Evolutionary conservation across 2,888 invertebrate genomes (phyloP).

Genomic region (Callimorpha dominula): DNA sequence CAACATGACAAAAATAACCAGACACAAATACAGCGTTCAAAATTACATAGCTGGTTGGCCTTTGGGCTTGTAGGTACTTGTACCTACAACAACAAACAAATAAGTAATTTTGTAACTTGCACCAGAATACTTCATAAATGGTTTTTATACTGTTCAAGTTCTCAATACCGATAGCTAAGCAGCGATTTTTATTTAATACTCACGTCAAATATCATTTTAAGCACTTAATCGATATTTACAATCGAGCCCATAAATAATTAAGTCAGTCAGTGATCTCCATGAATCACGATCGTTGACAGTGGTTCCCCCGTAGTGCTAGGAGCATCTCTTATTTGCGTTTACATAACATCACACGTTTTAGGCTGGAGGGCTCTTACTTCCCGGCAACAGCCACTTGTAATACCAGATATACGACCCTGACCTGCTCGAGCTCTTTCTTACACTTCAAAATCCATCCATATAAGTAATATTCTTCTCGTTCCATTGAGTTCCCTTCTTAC

Average conservation of each 20-base stretch:
- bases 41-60: neutral
- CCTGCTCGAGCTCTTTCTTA: too few relatives aligned
- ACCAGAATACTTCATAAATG: neutral
- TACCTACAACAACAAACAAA: neutral
- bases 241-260: neutral
- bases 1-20: neutral
- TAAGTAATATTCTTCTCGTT: too few relatives aligned
- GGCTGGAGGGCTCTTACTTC: too few relatives aligned
- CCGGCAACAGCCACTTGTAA: too few relatives aligned
- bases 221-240: neutral
- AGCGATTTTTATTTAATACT: neutral
- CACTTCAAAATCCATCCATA: too few relatives aligned
- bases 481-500: too few relatives aligned
- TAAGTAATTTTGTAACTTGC: neutral
- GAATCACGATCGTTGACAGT: conserved; percentile 1
- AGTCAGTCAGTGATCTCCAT: neutral
- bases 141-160: too few relatives aligned
- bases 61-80: too few relatives aligned
- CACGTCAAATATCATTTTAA: neutral
- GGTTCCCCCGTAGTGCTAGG: neutral
- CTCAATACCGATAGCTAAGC: neutral
- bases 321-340: neutral
- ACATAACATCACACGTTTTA: too few relatives aligned
- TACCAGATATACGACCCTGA: too few relatives aligned
- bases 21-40: neutral